Conservation (phyloP, 2,888 invertebrate species). For the Meandrusa payeni region DNA sequence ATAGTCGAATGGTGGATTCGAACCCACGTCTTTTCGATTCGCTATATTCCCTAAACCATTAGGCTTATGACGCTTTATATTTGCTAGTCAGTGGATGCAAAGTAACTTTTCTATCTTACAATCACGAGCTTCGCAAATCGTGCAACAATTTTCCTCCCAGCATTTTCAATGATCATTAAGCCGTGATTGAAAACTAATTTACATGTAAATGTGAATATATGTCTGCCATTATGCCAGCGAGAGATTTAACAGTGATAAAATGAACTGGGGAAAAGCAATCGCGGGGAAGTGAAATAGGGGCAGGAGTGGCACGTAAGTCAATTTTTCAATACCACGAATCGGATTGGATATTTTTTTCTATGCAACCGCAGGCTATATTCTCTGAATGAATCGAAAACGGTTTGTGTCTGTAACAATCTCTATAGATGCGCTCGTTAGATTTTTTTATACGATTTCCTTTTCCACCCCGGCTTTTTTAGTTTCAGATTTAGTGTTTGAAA, state of each 20-base stretch:
- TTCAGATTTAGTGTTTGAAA: neutral
- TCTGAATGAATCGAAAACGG: slow-evolving; percentile 13
- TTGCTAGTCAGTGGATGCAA: no score
- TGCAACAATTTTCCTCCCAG: slow-evolving; percentile 6
- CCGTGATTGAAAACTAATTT: slow-evolving; percentile 19
- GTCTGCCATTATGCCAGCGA: slow-evolving; percentile 4
- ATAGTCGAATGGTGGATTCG: no score
- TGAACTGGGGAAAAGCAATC: slow-evolving; percentile 13
- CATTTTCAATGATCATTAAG: slow-evolving; percentile 17
- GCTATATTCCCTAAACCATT: no score
- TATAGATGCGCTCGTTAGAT: slow-evolving; percentile 5
- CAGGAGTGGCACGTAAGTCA: slow-evolving; percentile 11
- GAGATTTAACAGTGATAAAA: slow-evolving; percentile 15
- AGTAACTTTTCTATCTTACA: no score
- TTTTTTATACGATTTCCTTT: neutral
- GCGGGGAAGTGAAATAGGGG: slow-evolving; percentile 6
- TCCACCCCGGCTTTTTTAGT: neutral
- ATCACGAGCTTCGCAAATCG: no score
- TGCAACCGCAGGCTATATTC: slow-evolving; percentile 28
- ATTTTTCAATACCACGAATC: slow-evolving; percentile 19
- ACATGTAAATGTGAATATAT: slow-evolving; percentile 19
- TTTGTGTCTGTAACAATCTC: slow-evolving; percentile 6
- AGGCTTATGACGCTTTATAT: no score
- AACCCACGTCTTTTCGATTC: no score
- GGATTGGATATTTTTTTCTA: slow-evolving; percentile 25